Evolutionary conservation across 1,140 invertebrate species (phyloP).

Genomic region (Steinernema feltiae): DNA sequence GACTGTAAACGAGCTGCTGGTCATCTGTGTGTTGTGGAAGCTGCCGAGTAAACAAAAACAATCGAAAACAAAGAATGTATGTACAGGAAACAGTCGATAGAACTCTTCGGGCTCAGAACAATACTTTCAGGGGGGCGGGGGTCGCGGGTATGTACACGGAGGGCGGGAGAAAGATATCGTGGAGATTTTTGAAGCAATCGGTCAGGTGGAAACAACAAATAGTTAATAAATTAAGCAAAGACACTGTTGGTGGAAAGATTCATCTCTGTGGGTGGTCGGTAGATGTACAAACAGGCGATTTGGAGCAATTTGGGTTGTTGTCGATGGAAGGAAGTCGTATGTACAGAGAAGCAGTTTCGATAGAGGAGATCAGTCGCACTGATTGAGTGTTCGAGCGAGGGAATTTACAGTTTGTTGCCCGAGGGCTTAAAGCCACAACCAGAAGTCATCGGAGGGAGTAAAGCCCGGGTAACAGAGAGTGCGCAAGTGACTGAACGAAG

Average conservation of each 20-base stretch:
- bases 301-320: not conserved
- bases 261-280: too few species aligned
- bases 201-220: not conserved
- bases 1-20: not conserved
- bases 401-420: not conserved
- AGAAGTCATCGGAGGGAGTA: not conserved
- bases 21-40: not conserved
- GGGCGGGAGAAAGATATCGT: not conserved
- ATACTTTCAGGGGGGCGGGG: not conserved
- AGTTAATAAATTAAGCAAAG: constrained; percentile 3
- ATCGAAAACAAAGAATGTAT: not conserved
- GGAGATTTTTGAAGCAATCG: not conserved
- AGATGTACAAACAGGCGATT: not conserved
- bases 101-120: not conserved
- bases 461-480: not conserved
- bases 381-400: not conserved
- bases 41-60: not conserved
- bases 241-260: constrained; percentile 11
- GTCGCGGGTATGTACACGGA: not conserved
- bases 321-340: not conserved
- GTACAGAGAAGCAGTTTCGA: constrained; percentile 2
- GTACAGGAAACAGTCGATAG: constrained; percentile 8
- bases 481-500: not conserved
- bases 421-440: not conserved
- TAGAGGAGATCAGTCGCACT: constrained; percentile 12